These are phyloP conservation scores for Cassiopea xamachana DNA, from an alignment of 30 jellyfish, hydroid and myxozoan genomes.

Conservation along the genomic window DNA sequence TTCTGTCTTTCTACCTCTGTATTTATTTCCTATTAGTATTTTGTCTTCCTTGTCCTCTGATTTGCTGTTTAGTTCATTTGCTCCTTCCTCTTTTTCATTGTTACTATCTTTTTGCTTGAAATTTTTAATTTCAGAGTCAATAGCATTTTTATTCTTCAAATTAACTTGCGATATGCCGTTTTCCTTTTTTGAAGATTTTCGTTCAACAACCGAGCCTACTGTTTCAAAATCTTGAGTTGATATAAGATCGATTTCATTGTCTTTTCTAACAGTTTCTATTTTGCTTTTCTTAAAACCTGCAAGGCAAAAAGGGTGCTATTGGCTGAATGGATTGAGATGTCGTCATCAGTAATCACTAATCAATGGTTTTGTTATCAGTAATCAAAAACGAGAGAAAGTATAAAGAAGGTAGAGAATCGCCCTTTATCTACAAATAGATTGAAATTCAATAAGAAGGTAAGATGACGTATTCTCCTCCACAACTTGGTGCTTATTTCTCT, in stretches of 20 bases:
- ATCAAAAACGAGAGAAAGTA: too few relatives aligned
- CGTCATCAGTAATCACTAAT: background rate
- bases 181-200: conserved; percentile 15
- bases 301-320: background rate
- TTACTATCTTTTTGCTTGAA: conserved; percentile 14
- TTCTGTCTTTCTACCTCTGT: background rate
- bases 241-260: conserved; percentile 43
- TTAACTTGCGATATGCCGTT: background rate
- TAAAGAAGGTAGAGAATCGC: too few relatives aligned
- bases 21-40: background rate
- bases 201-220: conserved; percentile 65
- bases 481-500: too few relatives aligned
- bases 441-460: too few relatives aligned
- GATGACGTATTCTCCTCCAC: too few relatives aligned
- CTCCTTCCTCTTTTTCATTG: conserved; percentile 9
- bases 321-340: background rate
- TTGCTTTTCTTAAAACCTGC: conserved; percentile 43
- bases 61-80: background rate
- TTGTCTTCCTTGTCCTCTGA: background rate
- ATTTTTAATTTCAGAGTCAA: background rate
- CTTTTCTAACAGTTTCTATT: conserved; percentile 55
- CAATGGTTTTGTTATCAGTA: too few relatives aligned
- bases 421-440: too few relatives aligned
- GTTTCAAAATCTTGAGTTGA: conserved; percentile 57
- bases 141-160: background rate